Evolutionary conservation across 1,140 invertebrate species (phyloP).

Genomic region (Spodoptera litura): DNA sequence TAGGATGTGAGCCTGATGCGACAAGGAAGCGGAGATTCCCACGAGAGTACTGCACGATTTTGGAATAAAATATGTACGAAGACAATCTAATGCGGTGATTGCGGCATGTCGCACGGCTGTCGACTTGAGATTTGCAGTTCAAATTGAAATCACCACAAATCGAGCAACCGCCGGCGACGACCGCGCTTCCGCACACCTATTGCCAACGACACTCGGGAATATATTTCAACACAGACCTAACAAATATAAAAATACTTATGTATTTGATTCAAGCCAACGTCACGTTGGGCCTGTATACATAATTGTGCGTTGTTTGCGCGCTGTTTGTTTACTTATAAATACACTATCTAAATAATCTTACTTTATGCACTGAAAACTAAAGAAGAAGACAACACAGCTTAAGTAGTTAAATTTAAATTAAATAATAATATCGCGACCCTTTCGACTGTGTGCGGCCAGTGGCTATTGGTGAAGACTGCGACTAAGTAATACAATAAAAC

Average conservation of each 20-base stretch:
- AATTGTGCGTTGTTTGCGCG: constrained; percentile 36
- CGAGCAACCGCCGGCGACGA: no score
- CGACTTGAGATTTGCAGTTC: no score
- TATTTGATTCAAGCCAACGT: not conserved
- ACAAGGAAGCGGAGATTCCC: no score
- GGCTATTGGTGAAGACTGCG: constrained; percentile 6
- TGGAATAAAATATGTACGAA: no score
- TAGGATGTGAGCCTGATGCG: no score
- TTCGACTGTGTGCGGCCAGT: constrained; percentile 39
- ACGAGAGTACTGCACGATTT: no score
- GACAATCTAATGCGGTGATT: no score
- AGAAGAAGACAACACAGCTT: constrained; percentile 32
- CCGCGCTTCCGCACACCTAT: no score
- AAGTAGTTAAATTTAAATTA: constrained; percentile 18
- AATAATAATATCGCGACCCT: constrained; percentile 51
- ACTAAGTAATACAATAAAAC: constrained; percentile 16
- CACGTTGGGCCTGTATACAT: not conserved
- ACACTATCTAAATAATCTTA: not conserved
- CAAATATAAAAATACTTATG: not conserved
- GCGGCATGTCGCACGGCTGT: no score
- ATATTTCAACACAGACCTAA: no score
- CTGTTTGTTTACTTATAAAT: constrained; percentile 18
- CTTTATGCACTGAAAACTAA: constrained; percentile 48
- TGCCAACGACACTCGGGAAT: no score
- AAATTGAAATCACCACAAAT: no score